phyloP scores from a whole-genome alignment of 2,113 vertebrate species.

The Tragelaphus buxtoni region DNA sequence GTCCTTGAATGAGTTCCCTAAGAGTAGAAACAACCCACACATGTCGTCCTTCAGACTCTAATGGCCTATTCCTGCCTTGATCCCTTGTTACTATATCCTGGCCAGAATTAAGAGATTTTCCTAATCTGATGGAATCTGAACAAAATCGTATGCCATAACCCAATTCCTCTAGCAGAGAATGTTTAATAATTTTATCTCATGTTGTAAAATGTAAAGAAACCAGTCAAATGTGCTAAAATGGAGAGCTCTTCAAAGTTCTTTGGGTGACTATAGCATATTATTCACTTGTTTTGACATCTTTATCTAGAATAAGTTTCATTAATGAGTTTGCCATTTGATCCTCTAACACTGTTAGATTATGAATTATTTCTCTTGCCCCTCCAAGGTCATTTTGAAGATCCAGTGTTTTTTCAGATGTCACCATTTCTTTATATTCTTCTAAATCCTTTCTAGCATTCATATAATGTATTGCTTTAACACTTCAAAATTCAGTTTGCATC shows the following conservation, averaged over 20 bases:
- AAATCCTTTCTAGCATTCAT: not conserved
- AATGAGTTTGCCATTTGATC: not conserved
- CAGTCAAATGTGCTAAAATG: not conserved
- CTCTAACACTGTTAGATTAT: not conserved
- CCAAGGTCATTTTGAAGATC: not conserved
- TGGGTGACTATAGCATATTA: not conserved
- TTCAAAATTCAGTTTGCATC: constrained; percentile 12
- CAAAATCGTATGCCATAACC: not conserved
- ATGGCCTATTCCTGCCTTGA: not conserved
- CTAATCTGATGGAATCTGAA: not conserved
- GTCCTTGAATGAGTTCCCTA: not conserved
- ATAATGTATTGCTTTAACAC: not conserved
- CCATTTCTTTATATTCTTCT: not conserved
- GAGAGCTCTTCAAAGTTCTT: not conserved
- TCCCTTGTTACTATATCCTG: not conserved
- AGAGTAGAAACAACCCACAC: not conserved
- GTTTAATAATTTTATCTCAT: not conserved
- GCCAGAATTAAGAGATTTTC: not conserved
- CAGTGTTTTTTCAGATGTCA: not conserved
- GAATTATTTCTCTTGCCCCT: not conserved
- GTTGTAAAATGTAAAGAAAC: not conserved
- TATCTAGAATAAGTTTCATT: not conserved
- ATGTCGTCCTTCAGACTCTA: not conserved
- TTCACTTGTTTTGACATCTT: not conserved
- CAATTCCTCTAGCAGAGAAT: not conserved